Percentiles rank a stretch among this genome's conserved stretches.
phyloP scores from a whole-genome alignment of 2,113 vertebrate genomes.

The Nematolebias whitei region DNA sequence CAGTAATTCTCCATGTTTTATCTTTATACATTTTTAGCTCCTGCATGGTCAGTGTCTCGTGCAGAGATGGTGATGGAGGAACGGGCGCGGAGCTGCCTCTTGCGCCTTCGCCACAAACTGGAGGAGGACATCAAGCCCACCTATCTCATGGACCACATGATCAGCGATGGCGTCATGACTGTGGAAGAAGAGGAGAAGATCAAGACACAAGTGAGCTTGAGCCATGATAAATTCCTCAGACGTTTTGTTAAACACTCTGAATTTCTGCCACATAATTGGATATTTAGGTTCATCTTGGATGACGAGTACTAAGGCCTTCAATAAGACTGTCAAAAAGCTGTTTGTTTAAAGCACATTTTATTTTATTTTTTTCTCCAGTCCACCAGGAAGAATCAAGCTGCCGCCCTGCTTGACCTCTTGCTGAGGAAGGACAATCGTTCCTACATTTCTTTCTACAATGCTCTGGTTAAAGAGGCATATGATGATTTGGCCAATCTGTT shows the following conservation, averaged over 20 bases:
- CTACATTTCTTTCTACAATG: slow-evolving; percentile 95
- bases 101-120: slow-evolving; percentile 81
- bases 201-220: slow-evolving; percentile 79
- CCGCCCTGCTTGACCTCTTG: slow-evolving; percentile 85
- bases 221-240: not conserved
- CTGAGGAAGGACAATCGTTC: slow-evolving; percentile 88
- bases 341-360: not conserved
- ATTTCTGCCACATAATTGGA: no score
- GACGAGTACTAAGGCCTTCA: not conserved
- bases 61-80: slow-evolving; percentile 83
- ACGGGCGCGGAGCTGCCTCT: slow-evolving; percentile 85
- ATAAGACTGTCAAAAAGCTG: no score
- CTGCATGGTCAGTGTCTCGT: slow-evolving; percentile 43
- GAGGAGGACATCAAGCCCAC: slow-evolving; percentile 90
- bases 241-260: not conserved
- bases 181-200: slow-evolving; percentile 87
- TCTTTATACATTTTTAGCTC: not conserved
- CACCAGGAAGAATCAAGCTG: slow-evolving; percentile 85
- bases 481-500: slow-evolving; percentile 89
- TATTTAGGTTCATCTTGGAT: no score
- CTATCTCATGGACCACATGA: slow-evolving; percentile 94
- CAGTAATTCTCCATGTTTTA: not conserved
- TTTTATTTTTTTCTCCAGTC: slow-evolving; percentile 64
- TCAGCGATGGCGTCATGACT: slow-evolving; percentile 86
- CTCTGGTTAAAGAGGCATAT: slow-evolving; percentile 88